phyloP scores from a whole-genome alignment of 2,797 vertebrate genomes.

The Tauraco hartlaubi region DNA sequence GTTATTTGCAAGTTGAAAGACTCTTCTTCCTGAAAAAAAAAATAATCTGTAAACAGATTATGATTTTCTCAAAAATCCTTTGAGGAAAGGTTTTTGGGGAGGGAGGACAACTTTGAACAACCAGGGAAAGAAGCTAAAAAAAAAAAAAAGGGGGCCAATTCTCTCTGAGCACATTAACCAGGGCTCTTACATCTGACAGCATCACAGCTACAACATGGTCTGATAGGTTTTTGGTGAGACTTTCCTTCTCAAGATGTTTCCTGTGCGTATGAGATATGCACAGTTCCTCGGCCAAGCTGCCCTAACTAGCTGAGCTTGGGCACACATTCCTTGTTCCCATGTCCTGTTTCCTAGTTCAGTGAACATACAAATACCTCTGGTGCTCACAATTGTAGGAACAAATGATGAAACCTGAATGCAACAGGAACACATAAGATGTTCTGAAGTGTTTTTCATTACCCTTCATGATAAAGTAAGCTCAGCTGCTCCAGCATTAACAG shows the following conservation, averaged over 20 bases:
- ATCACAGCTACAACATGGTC: background rate
- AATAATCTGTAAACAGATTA: background rate
- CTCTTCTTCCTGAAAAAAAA: background rate
- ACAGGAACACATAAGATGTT: background rate
- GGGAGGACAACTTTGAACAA: background rate
- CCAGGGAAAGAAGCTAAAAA: background rate
- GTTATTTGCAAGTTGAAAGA: background rate
- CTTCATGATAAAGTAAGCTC: conserved; percentile 1
- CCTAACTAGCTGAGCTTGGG: background rate
- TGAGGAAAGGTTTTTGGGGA: background rate
- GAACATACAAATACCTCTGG: background rate
- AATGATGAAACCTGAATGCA: background rate
- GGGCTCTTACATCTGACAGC: background rate
- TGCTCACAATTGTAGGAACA: background rate
- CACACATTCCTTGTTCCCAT: background rate
- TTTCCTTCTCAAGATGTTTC: background rate
- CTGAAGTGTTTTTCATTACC: background rate
- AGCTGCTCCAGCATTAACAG: conserved; percentile 1
- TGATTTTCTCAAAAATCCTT: background rate
- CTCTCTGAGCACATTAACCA: background rate
- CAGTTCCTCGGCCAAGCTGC: background rate
- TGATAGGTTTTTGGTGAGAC: background rate
- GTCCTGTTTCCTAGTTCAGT: background rate
- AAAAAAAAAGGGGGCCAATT: background rate
- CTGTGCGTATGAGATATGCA: background rate